Evolutionary conservation across 2,888 invertebrate genomes (phyloP).

Genomic region (Theodoxus fluviatilis): DNA sequence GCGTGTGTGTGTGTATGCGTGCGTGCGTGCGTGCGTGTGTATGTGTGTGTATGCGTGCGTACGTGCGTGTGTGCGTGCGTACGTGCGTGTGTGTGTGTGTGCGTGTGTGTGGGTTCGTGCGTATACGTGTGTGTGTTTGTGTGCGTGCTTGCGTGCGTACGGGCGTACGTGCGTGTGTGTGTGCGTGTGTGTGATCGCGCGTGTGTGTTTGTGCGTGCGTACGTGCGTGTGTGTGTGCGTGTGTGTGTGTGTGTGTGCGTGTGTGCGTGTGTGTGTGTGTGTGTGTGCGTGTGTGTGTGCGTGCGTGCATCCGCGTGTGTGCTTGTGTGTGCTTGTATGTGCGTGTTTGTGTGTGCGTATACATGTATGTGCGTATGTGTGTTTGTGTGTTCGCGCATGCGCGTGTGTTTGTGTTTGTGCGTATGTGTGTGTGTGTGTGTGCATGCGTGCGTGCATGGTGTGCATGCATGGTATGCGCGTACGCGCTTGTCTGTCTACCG

Average conservation of each 20-base stretch:
- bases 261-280: constrained; percentile 1
- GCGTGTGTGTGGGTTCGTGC: constrained; percentile 17
- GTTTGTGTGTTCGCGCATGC: not conserved
- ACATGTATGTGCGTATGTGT: constrained; percentile 16
- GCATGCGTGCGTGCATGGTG: constrained; percentile 13
- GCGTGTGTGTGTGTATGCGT: not conserved
- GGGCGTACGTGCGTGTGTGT: too few relatives aligned
- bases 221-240: too few relatives aligned
- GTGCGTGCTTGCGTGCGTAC: not conserved
- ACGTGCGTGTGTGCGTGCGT: not conserved
- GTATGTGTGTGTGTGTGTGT: constrained; percentile 5
- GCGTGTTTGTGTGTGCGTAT: constrained; percentile 20
- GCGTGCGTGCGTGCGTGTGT: too few relatives aligned
- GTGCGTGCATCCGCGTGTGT: constrained; percentile 3
- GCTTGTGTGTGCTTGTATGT: constrained; percentile 8
- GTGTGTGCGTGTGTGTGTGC: constrained; percentile 15
- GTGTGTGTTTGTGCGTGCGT: not conserved
- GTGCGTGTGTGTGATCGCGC: constrained; percentile 18
- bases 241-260: not conserved
- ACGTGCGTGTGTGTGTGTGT: not conserved
- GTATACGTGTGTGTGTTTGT: constrained; percentile 19
- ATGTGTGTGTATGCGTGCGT: not conserved
- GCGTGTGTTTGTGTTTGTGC: not conserved
- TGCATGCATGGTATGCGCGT: constrained; percentile 5
- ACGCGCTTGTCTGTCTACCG: not conserved